Percentiles rank a stretch among this genome's conserved stretches.
Conservation (phyloP, 2,888 invertebrate genomes). For the Hecatera dysodea region DNA sequence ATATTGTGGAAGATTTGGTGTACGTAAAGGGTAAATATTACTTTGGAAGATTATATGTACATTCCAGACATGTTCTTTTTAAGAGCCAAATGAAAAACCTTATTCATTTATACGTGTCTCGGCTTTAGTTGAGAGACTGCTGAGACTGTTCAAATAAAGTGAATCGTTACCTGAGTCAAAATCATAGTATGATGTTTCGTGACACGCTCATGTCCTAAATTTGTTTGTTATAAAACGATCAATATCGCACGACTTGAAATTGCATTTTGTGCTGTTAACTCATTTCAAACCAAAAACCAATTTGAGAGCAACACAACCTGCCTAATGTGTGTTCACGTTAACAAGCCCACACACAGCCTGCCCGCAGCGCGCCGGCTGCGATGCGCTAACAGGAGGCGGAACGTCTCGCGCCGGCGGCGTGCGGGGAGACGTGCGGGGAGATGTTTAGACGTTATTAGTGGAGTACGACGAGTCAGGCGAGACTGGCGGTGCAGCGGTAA, state of each 20-base stretch:
- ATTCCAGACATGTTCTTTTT: not conserved
- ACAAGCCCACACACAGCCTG: not conserved
- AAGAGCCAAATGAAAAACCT: not conserved
- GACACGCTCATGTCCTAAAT: not conserved
- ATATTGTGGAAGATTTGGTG: not conserved
- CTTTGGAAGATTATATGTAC: not conserved
- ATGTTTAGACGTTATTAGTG: not conserved
- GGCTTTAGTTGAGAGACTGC: not conserved
- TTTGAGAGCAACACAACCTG: not conserved
- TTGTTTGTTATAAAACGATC: not conserved
- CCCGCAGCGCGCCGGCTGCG: not conserved
- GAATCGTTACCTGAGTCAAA: not conserved
- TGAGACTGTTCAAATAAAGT: not conserved
- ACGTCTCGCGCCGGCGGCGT: too few species aligned
- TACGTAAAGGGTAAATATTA: not conserved
- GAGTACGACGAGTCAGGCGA: not conserved
- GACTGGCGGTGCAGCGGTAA: not conserved
- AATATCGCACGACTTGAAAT: not conserved
- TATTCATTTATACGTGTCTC: not conserved
- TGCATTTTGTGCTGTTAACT: not conserved
- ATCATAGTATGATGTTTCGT: not conserved
- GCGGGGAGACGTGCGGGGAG: not conserved
- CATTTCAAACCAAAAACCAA: not conserved
- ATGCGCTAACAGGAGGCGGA: not conserved
- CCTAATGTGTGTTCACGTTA: not conserved